Base-by-base conservation (phyloP, 2,888 invertebrate genomes). In the Acanthosepion esculentum region DNA sequence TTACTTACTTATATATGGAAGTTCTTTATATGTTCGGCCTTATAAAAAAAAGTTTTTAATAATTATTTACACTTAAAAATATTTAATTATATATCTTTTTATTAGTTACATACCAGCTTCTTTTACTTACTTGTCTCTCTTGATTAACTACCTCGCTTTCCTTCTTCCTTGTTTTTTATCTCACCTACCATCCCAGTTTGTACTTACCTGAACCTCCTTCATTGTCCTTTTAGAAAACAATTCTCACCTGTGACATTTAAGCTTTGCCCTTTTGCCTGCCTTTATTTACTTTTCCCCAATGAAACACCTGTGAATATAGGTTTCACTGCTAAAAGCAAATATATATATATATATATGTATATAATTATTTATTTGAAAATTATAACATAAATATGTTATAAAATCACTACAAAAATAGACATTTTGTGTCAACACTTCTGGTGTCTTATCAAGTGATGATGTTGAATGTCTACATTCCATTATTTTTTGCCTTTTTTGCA, bases 161-260 rank as follows among this genome's bases (percentile, higher is more conserved):
- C n/a, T 78, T 4, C 78, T 78, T 29, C 29, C 78, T 29, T 12
- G 7, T 12, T n/a, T 78, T n/a, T 78, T 29, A 78, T 78, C 78
- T 78, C n/a, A n/a, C n/a, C n/a, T n/a, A 78, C 78, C n/a, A 78
- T 78, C n/a, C 78, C 78, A 78, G n/a, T n/a, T 78, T 78, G 78
- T 78, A 78, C 78, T 78, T 78, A 78, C n/a, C 78, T 78, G 78
- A 78, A 78, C 78, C 78, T 78, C 78, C 78, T 78, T 78, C 78
- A 78, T 78, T 78, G 78, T 78, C 78, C 78, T 78, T 10, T 78
- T 78, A 29, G 78, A 29, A 78, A 78, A 78, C 78, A 78, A 78
- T 78, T n/a, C 78, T 78, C 78, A 78, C 78, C 78, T 78, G 29
- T 78, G 78, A 78, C 78, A 78, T 78, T 64, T 78, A 78, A 78